Conservation (phyloP, 1,140 invertebrate species). For the Pogonognathellus flavescens region DNA sequence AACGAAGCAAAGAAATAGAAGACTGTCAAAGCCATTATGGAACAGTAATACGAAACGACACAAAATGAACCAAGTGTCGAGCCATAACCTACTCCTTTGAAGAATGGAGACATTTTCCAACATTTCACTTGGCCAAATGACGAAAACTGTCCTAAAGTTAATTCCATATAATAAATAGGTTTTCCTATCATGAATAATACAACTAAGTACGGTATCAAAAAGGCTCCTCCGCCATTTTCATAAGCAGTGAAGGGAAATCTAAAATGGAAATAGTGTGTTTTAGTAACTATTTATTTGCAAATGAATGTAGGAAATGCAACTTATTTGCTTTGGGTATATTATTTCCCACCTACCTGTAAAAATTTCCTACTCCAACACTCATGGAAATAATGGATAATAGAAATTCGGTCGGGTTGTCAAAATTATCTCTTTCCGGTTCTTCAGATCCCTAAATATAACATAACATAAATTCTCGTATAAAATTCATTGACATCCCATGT, state of each 20-base stretch:
- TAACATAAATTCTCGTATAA: too few species aligned
- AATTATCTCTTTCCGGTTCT: slow-evolving; percentile 70
- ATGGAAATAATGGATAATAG: slow-evolving; percentile 84
- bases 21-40: slow-evolving; percentile 68
- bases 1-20: slow-evolving; percentile 70
- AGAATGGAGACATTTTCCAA: slow-evolving; percentile 56
- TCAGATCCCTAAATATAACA: not conserved
- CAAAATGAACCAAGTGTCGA: slow-evolving; percentile 43
- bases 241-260: slow-evolving; percentile 67
- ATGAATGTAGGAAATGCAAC: too few species aligned
- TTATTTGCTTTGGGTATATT: not conserved
- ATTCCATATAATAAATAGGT: slow-evolving; percentile 80
- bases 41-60: slow-evolving; percentile 60
- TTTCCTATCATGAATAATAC: slow-evolving; percentile 84
- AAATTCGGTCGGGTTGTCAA: slow-evolving; percentile 74
- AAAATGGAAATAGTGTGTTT: not conserved
- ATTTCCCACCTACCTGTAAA: slow-evolving; percentile 79
- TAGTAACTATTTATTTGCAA: too few species aligned
- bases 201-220: slow-evolving; percentile 84
- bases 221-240: slow-evolving; percentile 72
- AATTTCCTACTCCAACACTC: slow-evolving; percentile 87
- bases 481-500: too few species aligned
- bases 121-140: slow-evolving; percentile 55
- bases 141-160: slow-evolving; percentile 73
- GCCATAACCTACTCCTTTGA: slow-evolving; percentile 70